Evolutionary conservation across 2,797 vertebrate genomes (phyloP), one percentile per base, ranked within the genome.

Genomic region (Picus viridis): DNA sequence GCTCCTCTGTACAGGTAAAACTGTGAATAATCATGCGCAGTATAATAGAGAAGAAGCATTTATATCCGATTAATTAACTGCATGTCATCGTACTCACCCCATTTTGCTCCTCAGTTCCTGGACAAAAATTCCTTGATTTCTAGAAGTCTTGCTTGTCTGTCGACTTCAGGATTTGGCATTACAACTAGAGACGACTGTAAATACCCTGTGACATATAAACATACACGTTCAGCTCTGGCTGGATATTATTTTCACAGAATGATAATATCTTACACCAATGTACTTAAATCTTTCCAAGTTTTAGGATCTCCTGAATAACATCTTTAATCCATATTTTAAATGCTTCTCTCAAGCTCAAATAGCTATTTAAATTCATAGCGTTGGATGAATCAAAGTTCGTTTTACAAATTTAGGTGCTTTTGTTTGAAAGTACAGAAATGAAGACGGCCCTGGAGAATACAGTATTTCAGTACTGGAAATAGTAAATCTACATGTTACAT

Each of bases 1-100:
- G 24, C 72, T 83, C 69, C 39, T 64, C 73, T 69, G 29, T 73
- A 65, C 82, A 91, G 91, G 82, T 94, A 94, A 93, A 83, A 86
- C n/a, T 12, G 36, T 57, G 61, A 76, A 64, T 72, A 69, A 76
- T 76, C 24, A 41, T 20, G 45, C 17, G 49, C 12, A 45, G 54
- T 43, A 34, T 78, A 71, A 71, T 27, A 67, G 49, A 30, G 58
- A 79, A 87, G 83, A 79, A 80, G 34, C 19, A 53, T 83, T 72
- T 76, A 16, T 76, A 83, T 72, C 29, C 26, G 39, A 68, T 56
- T 8, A 54, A 81, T 62, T 82, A 78, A 63, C 43, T 71, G 4
- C 56, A 22, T 58, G 11, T 86, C 83, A 78, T 76, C 47, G 24
- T 90, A 90, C 76, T 90, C 56, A 58, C 69, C 61, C 72, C 14